Conservation (phyloP, 1,140 invertebrate species). For the Heliconius himera region DNA sequence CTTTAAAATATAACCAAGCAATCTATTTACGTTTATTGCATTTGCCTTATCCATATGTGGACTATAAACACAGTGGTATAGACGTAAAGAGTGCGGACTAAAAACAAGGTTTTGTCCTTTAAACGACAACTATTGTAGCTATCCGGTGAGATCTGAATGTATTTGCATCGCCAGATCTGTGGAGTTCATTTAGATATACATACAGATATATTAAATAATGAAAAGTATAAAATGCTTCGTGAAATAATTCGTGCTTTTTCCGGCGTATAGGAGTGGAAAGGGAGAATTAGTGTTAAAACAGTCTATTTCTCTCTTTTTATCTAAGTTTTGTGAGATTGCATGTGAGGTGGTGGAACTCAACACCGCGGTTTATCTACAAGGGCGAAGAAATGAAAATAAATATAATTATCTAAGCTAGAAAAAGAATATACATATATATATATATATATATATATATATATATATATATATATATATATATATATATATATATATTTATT, state of each 20-base stretch:
- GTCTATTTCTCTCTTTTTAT: too few species aligned
- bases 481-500: too few species aligned
- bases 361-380: too few species aligned
- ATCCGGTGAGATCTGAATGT: slow-evolving; percentile 62
- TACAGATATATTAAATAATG: slow-evolving; percentile 28
- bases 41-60: slow-evolving; percentile 33
- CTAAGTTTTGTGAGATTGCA: too few species aligned
- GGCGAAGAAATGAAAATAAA: too few species aligned
- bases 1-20: neutral
- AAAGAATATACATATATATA: too few species aligned
- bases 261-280: neutral
- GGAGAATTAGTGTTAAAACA: too few species aligned
- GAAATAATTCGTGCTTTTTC: neutral
- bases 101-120: slow-evolving; percentile 76
- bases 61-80: slow-evolving; percentile 24
- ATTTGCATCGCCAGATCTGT: slow-evolving; percentile 61
- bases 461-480: too few species aligned
- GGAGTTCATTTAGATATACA: slow-evolving; percentile 38
- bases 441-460: too few species aligned
- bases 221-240: neutral
- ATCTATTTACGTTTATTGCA: slow-evolving; percentile 18
- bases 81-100: slow-evolving; percentile 66
- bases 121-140: slow-evolving; percentile 72
- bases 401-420: too few species aligned
- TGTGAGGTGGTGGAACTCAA: too few species aligned